A percentile compares a stretch with the other conserved stretches of the same genome.
Conservation (phyloP, 2,888 invertebrate species). For the Drosophila cognata region DNA sequence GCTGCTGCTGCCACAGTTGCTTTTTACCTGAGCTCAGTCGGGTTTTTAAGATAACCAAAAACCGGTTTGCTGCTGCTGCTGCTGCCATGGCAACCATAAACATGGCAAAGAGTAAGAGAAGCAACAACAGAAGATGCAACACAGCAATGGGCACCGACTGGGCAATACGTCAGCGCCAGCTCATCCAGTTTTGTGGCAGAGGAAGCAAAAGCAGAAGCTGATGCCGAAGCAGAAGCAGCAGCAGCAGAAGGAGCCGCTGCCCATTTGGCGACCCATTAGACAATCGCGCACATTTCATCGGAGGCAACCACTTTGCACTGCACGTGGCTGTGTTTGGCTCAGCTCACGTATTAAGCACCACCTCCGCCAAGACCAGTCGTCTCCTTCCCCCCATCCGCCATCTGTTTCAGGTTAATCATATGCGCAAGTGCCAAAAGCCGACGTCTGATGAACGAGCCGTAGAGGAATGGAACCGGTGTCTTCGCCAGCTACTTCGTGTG, state of each 20-base stretch:
- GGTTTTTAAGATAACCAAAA: constrained; percentile 65
- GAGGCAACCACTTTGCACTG: constrained; percentile 55
- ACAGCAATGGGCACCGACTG: constrained; percentile 31
- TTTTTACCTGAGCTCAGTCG: constrained; percentile 59
- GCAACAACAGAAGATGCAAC: constrained; percentile 37
- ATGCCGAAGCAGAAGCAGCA: constrained; percentile 11
- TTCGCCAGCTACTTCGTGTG: constrained; percentile 57
- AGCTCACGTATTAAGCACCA: constrained; percentile 41
- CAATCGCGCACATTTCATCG: constrained; percentile 71
- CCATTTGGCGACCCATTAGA: constrained; percentile 77
- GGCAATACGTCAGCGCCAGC: constrained; percentile 52
- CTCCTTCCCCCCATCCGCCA: background rate
- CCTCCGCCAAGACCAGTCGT: background rate
- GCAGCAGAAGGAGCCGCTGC: constrained; percentile 34
- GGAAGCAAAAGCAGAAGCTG: background rate
- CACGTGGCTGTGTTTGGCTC: constrained; percentile 53
- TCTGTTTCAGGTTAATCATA: constrained; percentile 61
- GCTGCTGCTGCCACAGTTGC: constrained; percentile 29
- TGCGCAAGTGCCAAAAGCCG: constrained; percentile 73
- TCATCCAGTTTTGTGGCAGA: constrained; percentile 48
- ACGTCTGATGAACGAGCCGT: constrained; percentile 44
- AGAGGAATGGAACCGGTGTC: constrained; percentile 56
- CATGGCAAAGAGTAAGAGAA: constrained; percentile 45
- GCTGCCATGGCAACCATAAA: constrained; percentile 74
- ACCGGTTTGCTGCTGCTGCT: constrained; percentile 61